Evolutionary conservation across 2,113 vertebrate genomes (phyloP), one percentile per base, ranked within the genome.

Genomic region (Climacteris rufus): DNA sequence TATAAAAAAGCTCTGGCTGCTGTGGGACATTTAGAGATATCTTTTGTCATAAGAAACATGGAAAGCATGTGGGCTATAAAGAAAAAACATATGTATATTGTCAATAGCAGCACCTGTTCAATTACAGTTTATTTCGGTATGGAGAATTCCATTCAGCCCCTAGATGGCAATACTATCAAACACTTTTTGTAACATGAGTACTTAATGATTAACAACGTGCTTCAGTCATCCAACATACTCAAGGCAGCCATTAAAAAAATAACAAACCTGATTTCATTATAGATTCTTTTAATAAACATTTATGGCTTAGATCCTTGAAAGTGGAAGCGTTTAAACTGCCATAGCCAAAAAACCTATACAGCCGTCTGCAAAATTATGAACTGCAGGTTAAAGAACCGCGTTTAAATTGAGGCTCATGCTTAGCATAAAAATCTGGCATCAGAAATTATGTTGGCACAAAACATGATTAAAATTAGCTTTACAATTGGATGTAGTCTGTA

Each of bases 111-210:
- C 98, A 99, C 98, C 98, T 99, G 98, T 97, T 98, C 98, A 97
- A 97, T 98, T 98, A 97, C 94, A 95, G 95, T 98, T 98, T 98
- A 98, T 98, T 98, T 98, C 97, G 76, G 98, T 76, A 96, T 65
- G 93, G 98, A 99, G 98, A 97, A 96, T 98, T 97, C 89, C 49
- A 4, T 97, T 97, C 96, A 96, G 98, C 98, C 98, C 98, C 98
- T 99, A 99, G 98, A 98, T 99, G 98, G 98, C 98, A 99, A 99
- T 99, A 97, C 98, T 98, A 98, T 98, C 98, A 98, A 99, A 98
- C 98, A 94, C 97, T 98, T 99, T 98, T 95, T 96, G 96, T 96
- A 98, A 96, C 97, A 87, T 2, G 95, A 97, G 97, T 89, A 90
- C 96, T 98, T 97, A 97, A 97, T 98, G 98, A 98, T 98, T 98